Evolutionary conservation across 2,888 invertebrate genomes (phyloP), one percentile per base, ranked within the genome.

Genomic region (Oligia strigilis): DNA sequence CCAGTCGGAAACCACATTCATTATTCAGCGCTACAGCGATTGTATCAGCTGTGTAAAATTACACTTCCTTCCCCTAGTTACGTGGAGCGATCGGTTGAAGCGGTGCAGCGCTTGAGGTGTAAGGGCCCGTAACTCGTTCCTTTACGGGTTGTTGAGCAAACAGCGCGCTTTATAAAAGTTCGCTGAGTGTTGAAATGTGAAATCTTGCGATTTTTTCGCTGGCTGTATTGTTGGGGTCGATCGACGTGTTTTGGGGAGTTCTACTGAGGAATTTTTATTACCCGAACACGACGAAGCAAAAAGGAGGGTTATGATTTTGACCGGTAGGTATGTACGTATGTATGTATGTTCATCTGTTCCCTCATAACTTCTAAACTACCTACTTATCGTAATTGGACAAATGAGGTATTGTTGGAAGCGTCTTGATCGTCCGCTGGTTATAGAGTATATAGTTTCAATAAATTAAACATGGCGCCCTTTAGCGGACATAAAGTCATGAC

Each of bases 1-100:
- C 84, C 90, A 82, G 90, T 87, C 90, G 92, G 90, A 92, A 91
- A 91, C 89, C 85, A 86, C 91, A 91, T 93, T 90, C 91, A 93
- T 94, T 93, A 94, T 93, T 93, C 93, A 92, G 88, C 87, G 86
- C 88, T 82, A 81, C 87, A 85, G 84, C 86, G 94, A 93, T 94
- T 92, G 82, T 89, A 94, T 94, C 94, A 89, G 79, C 83, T 88
- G 91, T 93, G 93, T 93, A 92, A 93, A 93, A 93, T 94, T 93
- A 93, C 93, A 92, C 90, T 92, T 92, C 92, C 92, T 90, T 88
- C 92, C 90, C 84, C 88, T 80, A 86, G 85, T 85, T 87, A 89
- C 85, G 84, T 84, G 66, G 86, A 83, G 82, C 87, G 87, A 88
- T 89, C 82, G 88, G 87, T 88, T 77, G 75, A 81, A 87, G 90